phyloP scores from a whole-genome alignment of 1,140 invertebrate species.

The Leucophenga varia region DNA sequence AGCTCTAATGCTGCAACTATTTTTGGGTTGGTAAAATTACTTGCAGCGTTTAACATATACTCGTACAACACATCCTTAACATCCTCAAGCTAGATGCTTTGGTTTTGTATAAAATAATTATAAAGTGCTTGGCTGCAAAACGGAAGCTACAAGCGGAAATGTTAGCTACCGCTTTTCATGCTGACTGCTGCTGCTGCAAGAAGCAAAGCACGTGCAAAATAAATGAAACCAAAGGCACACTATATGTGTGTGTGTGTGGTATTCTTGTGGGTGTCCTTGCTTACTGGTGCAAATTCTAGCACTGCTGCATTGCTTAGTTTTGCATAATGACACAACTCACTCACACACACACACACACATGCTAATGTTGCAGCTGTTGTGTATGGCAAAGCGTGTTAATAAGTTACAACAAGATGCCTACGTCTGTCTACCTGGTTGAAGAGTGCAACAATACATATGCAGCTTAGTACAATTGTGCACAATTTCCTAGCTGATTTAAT shows the following conservation, averaged over 20 bases:
- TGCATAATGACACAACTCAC: constrained; percentile 43
- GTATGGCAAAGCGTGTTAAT: constrained; percentile 52
- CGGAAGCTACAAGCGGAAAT: constrained; percentile 53
- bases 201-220: constrained; percentile 45
- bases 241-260: too few species aligned
- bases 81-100: constrained; percentile 40
- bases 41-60: constrained; percentile 42
- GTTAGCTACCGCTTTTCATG: too few species aligned
- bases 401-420: too few species aligned
- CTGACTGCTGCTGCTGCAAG: too few species aligned
- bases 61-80: constrained; percentile 39
- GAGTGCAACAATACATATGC: too few species aligned
- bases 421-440: background rate
- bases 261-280: too few species aligned
- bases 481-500: too few species aligned
- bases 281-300: constrained; percentile 47
- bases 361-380: constrained; percentile 42
- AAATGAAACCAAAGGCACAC: background rate
- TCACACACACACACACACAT: too few species aligned
- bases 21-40: background rate
- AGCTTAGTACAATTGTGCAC: too few species aligned
- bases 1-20: background rate
- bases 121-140: constrained; percentile 37
- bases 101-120: constrained; percentile 51
- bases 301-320: constrained; percentile 51